Conservation (phyloP, 2,113 vertebrate genomes). For the Myotis yumanensis region DNA sequence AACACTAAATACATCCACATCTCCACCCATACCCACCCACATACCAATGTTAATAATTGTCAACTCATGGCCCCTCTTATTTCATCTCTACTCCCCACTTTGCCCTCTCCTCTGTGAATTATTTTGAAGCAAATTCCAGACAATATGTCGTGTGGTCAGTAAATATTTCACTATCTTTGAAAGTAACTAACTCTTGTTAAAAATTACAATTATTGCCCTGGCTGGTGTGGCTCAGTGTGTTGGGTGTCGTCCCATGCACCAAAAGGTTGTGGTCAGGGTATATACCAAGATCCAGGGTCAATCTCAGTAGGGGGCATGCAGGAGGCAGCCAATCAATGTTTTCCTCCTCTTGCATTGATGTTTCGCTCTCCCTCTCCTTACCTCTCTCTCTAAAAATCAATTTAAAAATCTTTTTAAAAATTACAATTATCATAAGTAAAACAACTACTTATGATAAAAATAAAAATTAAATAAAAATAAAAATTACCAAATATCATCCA, state of each 20-base stretch:
- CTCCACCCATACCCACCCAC: fast-evolving
- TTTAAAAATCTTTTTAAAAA: neutral
- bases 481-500: neutral
- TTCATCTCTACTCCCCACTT: neutral
- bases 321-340: too few species aligned
- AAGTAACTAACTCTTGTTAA: neutral
- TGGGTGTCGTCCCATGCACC: too few species aligned
- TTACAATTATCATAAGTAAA: neutral
- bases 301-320: too few species aligned
- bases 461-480: neutral
- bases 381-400: too few species aligned
- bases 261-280: too few species aligned
- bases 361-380: too few species aligned
- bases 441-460: neutral
- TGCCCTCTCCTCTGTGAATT: neutral
- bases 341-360: too few species aligned
- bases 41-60: neutral
- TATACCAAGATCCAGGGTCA: too few species aligned
- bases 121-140: constrained; percentile 20
- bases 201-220: neutral
- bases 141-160: neutral
- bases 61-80: neutral
- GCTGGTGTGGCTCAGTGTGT: too few species aligned
- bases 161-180: neutral
- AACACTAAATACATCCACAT: neutral